phyloP scores from a whole-genome alignment of 2,797 vertebrate genomes.

The Hippopotamyrus pictus region DNA sequence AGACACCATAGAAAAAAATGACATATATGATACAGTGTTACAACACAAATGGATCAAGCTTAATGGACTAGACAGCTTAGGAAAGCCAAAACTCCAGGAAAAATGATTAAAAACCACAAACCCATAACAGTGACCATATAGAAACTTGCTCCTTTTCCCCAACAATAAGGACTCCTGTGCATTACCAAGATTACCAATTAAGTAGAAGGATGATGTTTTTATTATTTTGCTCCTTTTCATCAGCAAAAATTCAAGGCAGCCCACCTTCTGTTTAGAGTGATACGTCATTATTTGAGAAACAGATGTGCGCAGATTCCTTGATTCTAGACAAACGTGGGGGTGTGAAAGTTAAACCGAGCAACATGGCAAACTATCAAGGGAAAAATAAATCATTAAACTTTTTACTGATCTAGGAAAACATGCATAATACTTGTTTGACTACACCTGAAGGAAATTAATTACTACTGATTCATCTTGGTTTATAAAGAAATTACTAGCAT shows the following conservation, averaged over 20 bases:
- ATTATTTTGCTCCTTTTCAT: constrained; percentile 12
- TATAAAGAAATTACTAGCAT: not conserved
- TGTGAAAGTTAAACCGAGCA: not conserved
- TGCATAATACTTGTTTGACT: not conserved
- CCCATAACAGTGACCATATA: not conserved
- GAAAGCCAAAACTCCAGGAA: not conserved
- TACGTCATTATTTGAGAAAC: constrained; percentile 5
- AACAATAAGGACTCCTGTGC: not conserved
- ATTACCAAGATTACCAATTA: constrained; percentile 16
- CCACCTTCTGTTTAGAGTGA: not conserved
- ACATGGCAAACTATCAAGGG: not conserved
- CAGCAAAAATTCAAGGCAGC: constrained; percentile 11
- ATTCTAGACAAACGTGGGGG: not conserved
- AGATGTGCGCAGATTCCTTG: not conserved
- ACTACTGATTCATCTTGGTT: not conserved
- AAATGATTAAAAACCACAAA: not conserved
- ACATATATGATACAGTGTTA: not conserved
- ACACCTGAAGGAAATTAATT: not conserved
- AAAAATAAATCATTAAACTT: not conserved
- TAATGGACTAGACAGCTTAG: not conserved
- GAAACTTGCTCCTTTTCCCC: not conserved
- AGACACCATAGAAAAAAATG: not conserved
- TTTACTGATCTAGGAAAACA: constrained; percentile 6
- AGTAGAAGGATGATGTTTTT: not conserved
- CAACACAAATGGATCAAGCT: not conserved